Evolutionary conservation across 1,140 invertebrate species (phyloP).

Genomic region (Microplitis mediator): DNA sequence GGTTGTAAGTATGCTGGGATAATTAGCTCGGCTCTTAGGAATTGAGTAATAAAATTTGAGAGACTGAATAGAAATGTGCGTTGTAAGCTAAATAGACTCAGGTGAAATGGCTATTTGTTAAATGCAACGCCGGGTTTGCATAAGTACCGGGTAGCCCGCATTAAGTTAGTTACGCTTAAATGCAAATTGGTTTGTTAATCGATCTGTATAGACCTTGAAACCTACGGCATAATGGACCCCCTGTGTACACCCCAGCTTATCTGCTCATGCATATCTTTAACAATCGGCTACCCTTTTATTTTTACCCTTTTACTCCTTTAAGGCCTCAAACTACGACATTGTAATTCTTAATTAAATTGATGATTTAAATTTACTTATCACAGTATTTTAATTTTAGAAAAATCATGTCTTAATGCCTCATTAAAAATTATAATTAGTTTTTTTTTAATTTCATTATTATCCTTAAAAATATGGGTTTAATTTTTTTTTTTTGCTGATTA

Average conservation of each 20-base stretch:
- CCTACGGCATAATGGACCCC: slow-evolving; percentile 31
- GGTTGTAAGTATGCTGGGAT: background rate
- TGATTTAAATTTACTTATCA: too few relatives aligned
- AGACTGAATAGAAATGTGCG: slow-evolving; percentile 35
- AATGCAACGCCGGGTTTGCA: slow-evolving; percentile 45
- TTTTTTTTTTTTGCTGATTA: too few relatives aligned
- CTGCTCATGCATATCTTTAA: slow-evolving; percentile 26
- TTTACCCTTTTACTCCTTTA: too few relatives aligned
- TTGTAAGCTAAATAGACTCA: slow-evolving; percentile 37
- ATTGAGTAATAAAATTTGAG: slow-evolving; percentile 9
- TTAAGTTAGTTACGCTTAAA: slow-evolving; percentile 62
- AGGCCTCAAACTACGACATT: too few relatives aligned
- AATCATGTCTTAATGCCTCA: too few relatives aligned
- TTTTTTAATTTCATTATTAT: too few relatives aligned
- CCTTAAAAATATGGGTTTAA: too few relatives aligned
- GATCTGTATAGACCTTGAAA: slow-evolving; percentile 35
- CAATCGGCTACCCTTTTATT: slow-evolving; percentile 7
- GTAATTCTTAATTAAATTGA: too few relatives aligned
- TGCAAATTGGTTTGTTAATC: slow-evolving; percentile 52
- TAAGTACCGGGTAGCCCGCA: slow-evolving; percentile 48
- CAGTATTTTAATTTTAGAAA: too few relatives aligned
- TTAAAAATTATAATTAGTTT: too few relatives aligned
- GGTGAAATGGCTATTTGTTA: slow-evolving; percentile 46
- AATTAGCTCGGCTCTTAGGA: background rate
- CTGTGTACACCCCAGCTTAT: slow-evolving; percentile 12